Conservation (phyloP, 2,888 invertebrate species). For the Callimorpha dominula region DNA sequence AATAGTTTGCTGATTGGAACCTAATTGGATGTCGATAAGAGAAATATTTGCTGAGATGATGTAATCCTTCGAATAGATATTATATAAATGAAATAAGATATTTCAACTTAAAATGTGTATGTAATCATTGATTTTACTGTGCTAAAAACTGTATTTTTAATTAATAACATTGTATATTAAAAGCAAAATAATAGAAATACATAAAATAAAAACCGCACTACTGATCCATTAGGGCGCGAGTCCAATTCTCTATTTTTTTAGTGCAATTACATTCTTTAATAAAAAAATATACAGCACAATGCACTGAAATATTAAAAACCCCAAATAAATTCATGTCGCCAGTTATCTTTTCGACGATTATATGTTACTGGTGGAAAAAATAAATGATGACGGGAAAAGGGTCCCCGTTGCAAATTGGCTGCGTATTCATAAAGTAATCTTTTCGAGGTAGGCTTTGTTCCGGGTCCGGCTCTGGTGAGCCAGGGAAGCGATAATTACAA, state of each 20-base stretch:
- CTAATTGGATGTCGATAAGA: slow-evolving; percentile 17
- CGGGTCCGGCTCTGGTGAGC: not conserved
- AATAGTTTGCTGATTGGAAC: slow-evolving; percentile 20
- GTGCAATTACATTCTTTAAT: not conserved
- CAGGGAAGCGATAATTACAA: not conserved
- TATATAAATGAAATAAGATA: too few species aligned
- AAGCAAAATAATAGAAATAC: too few species aligned
- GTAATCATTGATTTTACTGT: too few species aligned
- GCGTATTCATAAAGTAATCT: slow-evolving; percentile 59
- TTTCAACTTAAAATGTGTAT: too few species aligned
- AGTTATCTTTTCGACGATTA: slow-evolving; percentile 38
- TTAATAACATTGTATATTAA: too few species aligned
- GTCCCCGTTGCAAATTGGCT: slow-evolving; percentile 55
- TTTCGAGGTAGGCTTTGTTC: slow-evolving; percentile 31
- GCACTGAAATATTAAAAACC: not conserved
- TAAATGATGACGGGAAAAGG: slow-evolving; percentile 41
- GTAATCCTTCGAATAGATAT: not conserved
- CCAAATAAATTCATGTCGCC: slow-evolving; percentile 24
- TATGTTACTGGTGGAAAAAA: slow-evolving; percentile 38
- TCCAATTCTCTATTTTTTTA: not conserved
- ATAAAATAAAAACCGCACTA: too few species aligned
- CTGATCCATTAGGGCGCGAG: not conserved
- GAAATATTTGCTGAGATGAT: slow-evolving; percentile 1
- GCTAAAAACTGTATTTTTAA: too few species aligned
- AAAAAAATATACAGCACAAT: not conserved